Evolutionary conservation across 2,888 invertebrate genomes (phyloP), one percentile per base, ranked within the genome.

Genomic region (Marasmarcha lunaedactyla): DNA sequence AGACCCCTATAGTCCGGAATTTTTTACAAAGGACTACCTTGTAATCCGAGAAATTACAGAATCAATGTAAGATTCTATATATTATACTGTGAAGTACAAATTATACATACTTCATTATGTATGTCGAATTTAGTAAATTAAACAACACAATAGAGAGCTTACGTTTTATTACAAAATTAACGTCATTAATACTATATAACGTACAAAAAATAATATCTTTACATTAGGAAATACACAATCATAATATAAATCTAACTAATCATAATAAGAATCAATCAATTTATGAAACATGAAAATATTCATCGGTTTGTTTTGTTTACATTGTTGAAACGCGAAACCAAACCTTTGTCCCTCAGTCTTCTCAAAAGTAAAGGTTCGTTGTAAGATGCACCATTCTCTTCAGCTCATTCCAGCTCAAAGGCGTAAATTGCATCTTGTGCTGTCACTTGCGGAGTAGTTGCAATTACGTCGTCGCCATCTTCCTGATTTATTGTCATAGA

Each of bases 361-460:
- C n/a, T n/a, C n/a, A n/a, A n/a, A n/a, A n/a, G n/a, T n/a, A n/a
- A n/a, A n/a, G n/a, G n/a, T n/a, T n/a, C 47, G 42, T 47, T 53
- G 49, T 46, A 49, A 43, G 47, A 46, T 47, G 46, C 34, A 49
- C 46, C 48, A 48, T 49, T 54, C 25, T 47, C 49, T 50, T 51
- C 49, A 50, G 48, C 50, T 44, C 51, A 50, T 49, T 50, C 49
- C 41, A 58, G 49, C 49, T 56, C 55, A 54, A 56, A 54, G n/a
- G 49, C 47, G 37, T 48, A 46, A 44, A 49, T 20, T 37, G 47
- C 49, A 30, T 47, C 46, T 48, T 50, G 42, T 33, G 20, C 43
- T 46, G 39, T 46, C 27, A 49, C 49, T 48, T 46, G 53, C 15
- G 50, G 48, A 47, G 48, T 26, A 48, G 47, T 46, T 46, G 46